A percentile compares a stretch with the other conserved stretches of the same genome.
phyloP scores from a whole-genome alignment of 1,140 invertebrate genomes.

The Mercenaria mercenaria region DNA sequence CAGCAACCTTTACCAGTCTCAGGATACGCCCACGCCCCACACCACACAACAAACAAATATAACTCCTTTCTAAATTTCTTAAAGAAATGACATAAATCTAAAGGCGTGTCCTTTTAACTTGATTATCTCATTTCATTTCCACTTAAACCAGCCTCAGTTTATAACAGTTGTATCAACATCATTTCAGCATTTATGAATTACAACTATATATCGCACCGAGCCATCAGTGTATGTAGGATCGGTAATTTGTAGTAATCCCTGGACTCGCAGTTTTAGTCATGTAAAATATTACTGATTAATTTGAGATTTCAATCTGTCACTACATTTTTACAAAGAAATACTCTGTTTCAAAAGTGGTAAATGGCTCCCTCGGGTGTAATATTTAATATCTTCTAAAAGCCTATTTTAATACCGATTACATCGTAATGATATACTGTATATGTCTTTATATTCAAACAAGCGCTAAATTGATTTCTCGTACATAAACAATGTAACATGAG shows the following conservation, averaged over 20 bases:
- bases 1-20: too few relatives aligned
- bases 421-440: conserved; percentile 1
- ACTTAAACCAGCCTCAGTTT: too few relatives aligned
- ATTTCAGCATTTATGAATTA: neutral
- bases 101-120: too few relatives aligned
- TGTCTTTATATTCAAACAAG: neutral
- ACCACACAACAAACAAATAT: too few relatives aligned
- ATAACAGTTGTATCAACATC: too few relatives aligned
- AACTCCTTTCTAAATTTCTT: too few relatives aligned
- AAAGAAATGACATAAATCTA: too few relatives aligned
- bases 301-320: neutral
- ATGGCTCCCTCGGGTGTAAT: neutral
- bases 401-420: neutral
- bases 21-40: too few relatives aligned
- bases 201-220: neutral
- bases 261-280: neutral
- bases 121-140: too few relatives aligned
- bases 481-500: too few relatives aligned
- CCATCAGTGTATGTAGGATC: neutral
- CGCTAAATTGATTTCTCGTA: neutral
- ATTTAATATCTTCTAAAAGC: conserved; percentile 6
- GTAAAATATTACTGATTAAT: conserved; percentile 15
- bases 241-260: neutral
- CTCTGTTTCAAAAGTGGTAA: neutral
- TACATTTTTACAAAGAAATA: neutral